A percentile compares a stretch with the other conserved stretches of the same genome.
These are phyloP conservation scores for Meloidogyne chitwoodi DNA, from an alignment of 1,140 invertebrate species.

Conservation along the genomic window DNA sequence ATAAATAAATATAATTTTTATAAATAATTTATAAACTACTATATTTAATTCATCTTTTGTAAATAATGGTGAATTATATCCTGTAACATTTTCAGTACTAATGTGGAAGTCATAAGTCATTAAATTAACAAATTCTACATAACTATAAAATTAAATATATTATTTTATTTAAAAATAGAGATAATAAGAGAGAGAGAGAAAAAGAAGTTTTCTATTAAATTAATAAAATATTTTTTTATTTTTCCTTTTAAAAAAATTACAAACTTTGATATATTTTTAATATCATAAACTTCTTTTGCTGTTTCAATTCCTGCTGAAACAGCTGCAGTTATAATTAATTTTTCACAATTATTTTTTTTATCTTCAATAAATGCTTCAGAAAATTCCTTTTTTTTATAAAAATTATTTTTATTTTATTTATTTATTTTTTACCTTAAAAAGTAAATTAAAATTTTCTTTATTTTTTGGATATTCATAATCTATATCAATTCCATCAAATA, in stretches of 20 bases:
- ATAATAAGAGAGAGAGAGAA: not conserved
- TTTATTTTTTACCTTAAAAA: conserved; percentile 22
- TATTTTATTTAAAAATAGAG: not conserved
- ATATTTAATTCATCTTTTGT: conserved; percentile 16
- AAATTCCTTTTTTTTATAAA: conserved; percentile 10
- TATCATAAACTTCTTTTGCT: not conserved
- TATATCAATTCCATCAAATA: conserved; percentile 70
- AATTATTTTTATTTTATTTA: conserved; percentile 1
- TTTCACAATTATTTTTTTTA: not conserved
- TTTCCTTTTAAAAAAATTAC: not conserved
- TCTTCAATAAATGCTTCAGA: not conserved
- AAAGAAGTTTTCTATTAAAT: too few relatives aligned
- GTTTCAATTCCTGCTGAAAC: not conserved
- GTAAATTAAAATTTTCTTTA: conserved; percentile 32
- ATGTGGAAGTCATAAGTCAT: conserved; percentile 60
- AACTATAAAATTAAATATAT: conserved; percentile 21
- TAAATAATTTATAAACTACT: conserved; percentile 25
- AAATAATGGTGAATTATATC: conserved; percentile 56
- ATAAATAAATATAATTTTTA: conserved; percentile 36
- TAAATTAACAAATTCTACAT: conserved; percentile 55
- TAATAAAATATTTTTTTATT: too few relatives aligned
- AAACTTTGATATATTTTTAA: not conserved
- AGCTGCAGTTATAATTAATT: conserved; percentile 1
- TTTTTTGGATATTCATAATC: conserved; percentile 85
- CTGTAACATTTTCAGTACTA: conserved; percentile 49